Base-by-base conservation (phyloP, 2,113 vertebrate genomes). In the Solenodon paradoxus region DNA sequence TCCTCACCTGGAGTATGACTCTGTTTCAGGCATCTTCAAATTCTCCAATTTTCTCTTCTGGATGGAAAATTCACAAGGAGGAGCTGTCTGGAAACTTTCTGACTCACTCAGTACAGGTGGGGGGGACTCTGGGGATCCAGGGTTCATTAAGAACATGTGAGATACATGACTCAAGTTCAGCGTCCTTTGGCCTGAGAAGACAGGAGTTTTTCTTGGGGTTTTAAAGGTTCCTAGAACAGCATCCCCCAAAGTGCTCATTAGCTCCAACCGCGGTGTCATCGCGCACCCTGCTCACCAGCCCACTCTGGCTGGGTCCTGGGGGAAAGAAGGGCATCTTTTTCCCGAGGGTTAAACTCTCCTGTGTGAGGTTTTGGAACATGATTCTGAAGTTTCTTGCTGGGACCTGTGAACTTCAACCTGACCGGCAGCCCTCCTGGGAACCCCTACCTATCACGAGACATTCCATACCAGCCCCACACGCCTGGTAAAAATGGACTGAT, bases 181-280 rank as follows among this genome's bases (percentile, higher is more conserved):
- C 22, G 57, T 83, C 38, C 2, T 28, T 38, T 40, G 16, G 9
- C 17, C 49, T 49, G n/a, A 59, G 19, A 77, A 45, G 38, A 53
- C 28, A 66, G 19, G 55, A 66, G 4, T 47, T 26, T 88, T 80
- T 78, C 51, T 57, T 35, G 59, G 26, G 35, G 49, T 45, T 96
- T 92, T 85, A 93, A 89, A 93, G 28, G 3, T 5, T 91, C 47
- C 8, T 71, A 15, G 11, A n/a, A 71, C 7, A 81, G 22, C 51
- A 91, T 81, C 26, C 72, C 61, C 66, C 61, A 85, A 63, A 35
- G 38, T 16, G 35, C 79, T 95, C 75, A 74, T 92, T 96, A 94
- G n/a, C 59, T 20, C 15, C 61, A 68, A 24, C 35, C 16, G 69
- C 24, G 32, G 17, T 47, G 61, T 91, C 15, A 45, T 2, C 28